Conservation (phyloP, 2,888 invertebrate genomes). For the Tridacna crocea region DNA sequence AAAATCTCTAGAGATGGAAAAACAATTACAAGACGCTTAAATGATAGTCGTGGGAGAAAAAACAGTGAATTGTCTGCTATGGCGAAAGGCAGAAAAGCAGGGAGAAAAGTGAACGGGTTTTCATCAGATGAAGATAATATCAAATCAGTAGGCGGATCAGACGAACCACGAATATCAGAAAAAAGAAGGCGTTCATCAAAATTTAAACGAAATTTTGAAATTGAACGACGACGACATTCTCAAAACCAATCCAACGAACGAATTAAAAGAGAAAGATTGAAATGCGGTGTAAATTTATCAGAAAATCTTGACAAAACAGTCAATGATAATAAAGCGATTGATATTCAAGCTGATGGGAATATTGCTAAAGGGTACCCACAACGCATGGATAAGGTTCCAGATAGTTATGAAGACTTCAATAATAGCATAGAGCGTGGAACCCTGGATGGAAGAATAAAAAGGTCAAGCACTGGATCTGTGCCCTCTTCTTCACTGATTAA, state of each 20-base stretch:
- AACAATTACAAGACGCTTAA: background rate
- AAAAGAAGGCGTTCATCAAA: background rate
- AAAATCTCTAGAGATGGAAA: background rate
- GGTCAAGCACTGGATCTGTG: background rate
- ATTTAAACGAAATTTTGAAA: background rate
- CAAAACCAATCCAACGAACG: background rate
- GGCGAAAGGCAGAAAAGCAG: background rate
- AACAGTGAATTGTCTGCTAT: background rate
- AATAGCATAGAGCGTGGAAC: background rate
- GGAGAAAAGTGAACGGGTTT: background rate
- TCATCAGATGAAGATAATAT: background rate
- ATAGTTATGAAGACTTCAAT: slow-evolving; percentile 9
- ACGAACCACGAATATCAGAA: background rate
- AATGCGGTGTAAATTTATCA: background rate
- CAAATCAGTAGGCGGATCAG: background rate
- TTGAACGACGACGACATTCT: background rate
- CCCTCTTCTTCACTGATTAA: background rate
- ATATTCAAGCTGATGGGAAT: background rate
- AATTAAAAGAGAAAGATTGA: background rate
- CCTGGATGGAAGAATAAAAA: background rate
- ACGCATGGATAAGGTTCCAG: background rate
- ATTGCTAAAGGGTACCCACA: background rate
- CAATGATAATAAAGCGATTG: background rate
- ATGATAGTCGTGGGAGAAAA: background rate
- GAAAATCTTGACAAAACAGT: background rate